Conservation (phyloP, 2,113 vertebrate genomes). For the Delphinapterus leucas region DNA sequence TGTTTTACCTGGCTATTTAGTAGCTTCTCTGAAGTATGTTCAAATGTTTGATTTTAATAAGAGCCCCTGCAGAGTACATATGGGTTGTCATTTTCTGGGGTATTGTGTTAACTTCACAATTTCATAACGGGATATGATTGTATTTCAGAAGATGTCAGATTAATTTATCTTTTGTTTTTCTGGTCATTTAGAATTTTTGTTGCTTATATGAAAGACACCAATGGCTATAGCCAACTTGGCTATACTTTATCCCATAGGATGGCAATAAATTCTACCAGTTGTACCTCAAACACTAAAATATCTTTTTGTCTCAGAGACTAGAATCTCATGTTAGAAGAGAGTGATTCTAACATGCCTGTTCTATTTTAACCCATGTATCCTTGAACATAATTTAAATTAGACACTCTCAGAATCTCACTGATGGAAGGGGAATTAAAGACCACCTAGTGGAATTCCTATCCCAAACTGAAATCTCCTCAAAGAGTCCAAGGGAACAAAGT, state of each 20-base stretch:
- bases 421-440: background rate
- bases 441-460: background rate
- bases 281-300: background rate
- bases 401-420: background rate
- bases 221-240: background rate
- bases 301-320: background rate
- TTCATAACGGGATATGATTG: background rate
- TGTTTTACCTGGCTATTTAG: background rate
- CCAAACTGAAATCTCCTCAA: background rate
- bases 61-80: background rate
- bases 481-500: background rate
- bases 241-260: background rate
- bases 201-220: background rate
- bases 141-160: background rate
- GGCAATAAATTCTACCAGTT: background rate
- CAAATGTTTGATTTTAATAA: constrained; percentile 17
- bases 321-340: background rate
- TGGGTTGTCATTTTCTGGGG: background rate
- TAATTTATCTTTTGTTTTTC: background rate
- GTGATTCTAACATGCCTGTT: background rate
- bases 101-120: background rate
- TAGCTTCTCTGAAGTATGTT: background rate
- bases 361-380: background rate
- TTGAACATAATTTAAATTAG: background rate
- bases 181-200: background rate